phyloP scores from a whole-genome alignment of 2,113 vertebrate genomes.

The rabbit (Oryctolagus cuniculus) region mOryCun1.1 NC_091435.1:24558501-24559000 shows the following conservation, averaged over 20 bases:
- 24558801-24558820: conserved; percentile 9
- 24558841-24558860: neutral
- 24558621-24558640: no score
- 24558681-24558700: neutral
- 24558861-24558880: conserved; percentile 5
- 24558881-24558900: conserved; percentile 46
- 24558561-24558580: no score
- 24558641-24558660: no score
- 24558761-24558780: neutral
- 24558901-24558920: neutral
- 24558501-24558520: no score
- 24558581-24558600: no score
- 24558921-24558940: conserved; percentile 19
- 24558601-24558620: no score
- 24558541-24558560: no score
- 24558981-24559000: neutral
- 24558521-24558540: no score
- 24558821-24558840: neutral
- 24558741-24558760: neutral
- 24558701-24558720: neutral
- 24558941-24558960: neutral
- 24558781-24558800: neutral
- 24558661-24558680: neutral
- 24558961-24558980: neutral
- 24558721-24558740: neutral